Evolutionary conservation across 2,113 vertebrate species (phyloP), one percentile per base, ranked within the genome.

Genomic region (Apus apus): DNA sequence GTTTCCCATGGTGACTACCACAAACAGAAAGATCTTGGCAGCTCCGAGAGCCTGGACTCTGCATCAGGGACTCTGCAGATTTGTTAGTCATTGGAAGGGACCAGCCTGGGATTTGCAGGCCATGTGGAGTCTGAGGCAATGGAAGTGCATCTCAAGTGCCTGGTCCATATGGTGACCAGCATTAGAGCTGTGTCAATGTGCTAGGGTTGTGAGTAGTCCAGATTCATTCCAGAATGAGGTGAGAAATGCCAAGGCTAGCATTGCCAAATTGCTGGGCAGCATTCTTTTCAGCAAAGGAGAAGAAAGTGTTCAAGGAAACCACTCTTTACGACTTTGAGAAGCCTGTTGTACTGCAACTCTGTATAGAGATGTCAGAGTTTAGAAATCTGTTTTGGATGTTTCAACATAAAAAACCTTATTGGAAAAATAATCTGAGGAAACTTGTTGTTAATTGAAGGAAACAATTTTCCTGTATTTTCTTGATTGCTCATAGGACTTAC

Each of bases 1-100:
- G 0, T 56, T 62, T 67, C 22, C n/a, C 1, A 2, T 23, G 45
- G 57, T 73, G 50, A 80, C 34, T 1, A 2, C 2, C 1, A 16
- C 62, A 56, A 83, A 62, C 29, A 70, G n/a, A 56, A 58, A 27
- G 45, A 20, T 56, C 40, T 56, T 40, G 17, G 34, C 16, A 64
- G 50, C 34, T 62, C 25, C 53, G 29, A 13, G 40, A 62, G 29
- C 29, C 48, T 56, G 30, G 13, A 43, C 11, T 56, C 15, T 89
- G 19, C 23, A 16, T 5, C 2, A 5, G 34, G 34, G 13, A 26
- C 3, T 25, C 48, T 50, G 58, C 48, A 48, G 38, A 34, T 34
- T 70, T 62, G 14, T 57, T 77, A 25, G 30, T 76, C 20, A 4
- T 56, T 62, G 34, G 43, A 64, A 64, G 40, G 78, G 71, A 40